Conservation (phyloP, 2,113 vertebrate species). For the Peromyscus californicus region DNA sequence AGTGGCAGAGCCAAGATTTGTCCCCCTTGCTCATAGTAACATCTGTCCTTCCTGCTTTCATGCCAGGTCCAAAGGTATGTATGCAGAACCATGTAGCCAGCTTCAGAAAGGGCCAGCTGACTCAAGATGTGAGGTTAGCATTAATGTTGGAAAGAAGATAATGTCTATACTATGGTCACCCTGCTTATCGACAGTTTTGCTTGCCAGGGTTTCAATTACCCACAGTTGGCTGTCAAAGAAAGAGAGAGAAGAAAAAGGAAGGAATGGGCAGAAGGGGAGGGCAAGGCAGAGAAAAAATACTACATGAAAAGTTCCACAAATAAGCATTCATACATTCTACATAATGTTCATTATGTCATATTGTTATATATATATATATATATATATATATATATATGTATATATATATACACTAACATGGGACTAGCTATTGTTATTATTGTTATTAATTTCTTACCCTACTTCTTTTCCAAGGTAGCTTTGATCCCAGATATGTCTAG, state of each 20-base stretch:
- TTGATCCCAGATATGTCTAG: not conserved
- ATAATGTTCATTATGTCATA: not conserved
- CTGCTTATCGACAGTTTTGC: not conserved
- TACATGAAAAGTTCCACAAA: not conserved
- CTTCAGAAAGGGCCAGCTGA: not conserved
- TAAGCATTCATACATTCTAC: not conserved
- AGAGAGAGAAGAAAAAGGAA: not conserved
- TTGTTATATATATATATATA: not conserved
- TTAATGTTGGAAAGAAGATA: not conserved
- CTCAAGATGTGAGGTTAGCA: not conserved
- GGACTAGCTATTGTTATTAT: not conserved
- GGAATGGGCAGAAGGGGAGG: not conserved
- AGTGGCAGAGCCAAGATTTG: not conserved
- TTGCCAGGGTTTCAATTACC: not conserved
- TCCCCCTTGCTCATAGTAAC: not conserved
- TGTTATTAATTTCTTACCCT: not conserved
- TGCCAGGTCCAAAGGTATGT: not conserved
- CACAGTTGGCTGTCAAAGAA: not conserved
- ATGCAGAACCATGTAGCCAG: not conserved
- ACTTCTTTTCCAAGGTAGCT: not conserved
- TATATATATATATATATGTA: too few relatives aligned
- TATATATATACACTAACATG: too few relatives aligned
- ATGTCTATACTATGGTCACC: not conserved
- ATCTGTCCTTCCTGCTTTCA: not conserved
- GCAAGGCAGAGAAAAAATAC: not conserved